phyloP scores from a whole-genome alignment of 2,888 invertebrate species.

The Phania funesta region DNA sequence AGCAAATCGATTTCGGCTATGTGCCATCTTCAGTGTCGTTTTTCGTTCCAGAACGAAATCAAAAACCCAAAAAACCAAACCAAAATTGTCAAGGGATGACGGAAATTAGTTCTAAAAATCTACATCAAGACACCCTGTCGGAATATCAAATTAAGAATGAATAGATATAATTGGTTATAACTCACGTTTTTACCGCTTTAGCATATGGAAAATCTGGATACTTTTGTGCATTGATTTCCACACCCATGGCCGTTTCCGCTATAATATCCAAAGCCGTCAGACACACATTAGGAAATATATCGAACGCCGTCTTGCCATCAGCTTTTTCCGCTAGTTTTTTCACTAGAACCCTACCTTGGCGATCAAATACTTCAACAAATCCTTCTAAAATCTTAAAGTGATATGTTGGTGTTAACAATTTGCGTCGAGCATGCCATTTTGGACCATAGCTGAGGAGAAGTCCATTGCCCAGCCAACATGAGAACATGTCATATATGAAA shows the following conservation, averaged over 20 bases:
- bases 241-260: conserved; percentile 72
- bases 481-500: conserved; percentile 42
- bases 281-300: conserved; percentile 78
- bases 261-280: conserved; percentile 71
- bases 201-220: conserved; percentile 84
- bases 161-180: too few relatives aligned
- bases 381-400: conserved; percentile 81
- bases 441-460: conserved; percentile 54
- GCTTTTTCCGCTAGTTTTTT: conserved; percentile 80
- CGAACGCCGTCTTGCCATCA: conserved; percentile 75
- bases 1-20: too few relatives aligned
- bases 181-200: conserved; percentile 84
- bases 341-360: conserved; percentile 83
- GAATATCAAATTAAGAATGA: background rate
- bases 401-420: conserved; percentile 61
- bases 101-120: too few relatives aligned
- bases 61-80: too few relatives aligned
- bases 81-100: too few relatives aligned
- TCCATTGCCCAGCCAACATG: conserved; percentile 61
- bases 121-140: too few relatives aligned
- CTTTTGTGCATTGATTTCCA: conserved; percentile 80
- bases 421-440: conserved; percentile 62
- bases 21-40: too few relatives aligned
- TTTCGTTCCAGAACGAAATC: too few relatives aligned
- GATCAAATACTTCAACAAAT: conserved; percentile 86